Base-by-base conservation (phyloP, 2,888 invertebrate species). In the Aleiodes alternator region DNA sequence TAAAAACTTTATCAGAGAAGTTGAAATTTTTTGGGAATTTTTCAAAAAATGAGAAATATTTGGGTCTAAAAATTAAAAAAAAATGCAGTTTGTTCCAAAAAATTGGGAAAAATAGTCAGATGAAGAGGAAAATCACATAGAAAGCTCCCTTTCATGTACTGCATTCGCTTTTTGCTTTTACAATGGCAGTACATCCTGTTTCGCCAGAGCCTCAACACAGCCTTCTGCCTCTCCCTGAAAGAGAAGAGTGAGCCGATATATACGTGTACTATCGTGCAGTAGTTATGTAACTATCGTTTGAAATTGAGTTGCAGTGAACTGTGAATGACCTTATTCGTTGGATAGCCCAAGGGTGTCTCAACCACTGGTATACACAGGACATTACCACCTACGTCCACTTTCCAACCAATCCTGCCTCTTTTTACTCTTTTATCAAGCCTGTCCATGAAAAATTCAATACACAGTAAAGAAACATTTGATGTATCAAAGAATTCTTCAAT, bases 281-380 rank as follows among this genome's bases (percentile, higher is more conserved):
- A 77, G 78, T 80, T 82, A 79, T 80, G 81, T 81, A 84, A 83
- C 84, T 80, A 83, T 79, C 79, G 80, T 69, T 23, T 80, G 80
- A 83, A 84, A 85, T 84, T 83, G 84, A 83, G 82, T 84, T 84
- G 80, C 82, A 82, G 80, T 76, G 82, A 84, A 84, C 83, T 83
- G 83, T 80, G 78, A 82, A 85, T 82, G 84, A 84, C 83, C 81
- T 83, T 83, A 82, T 84, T 84, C 80, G 79, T 77, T 74, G 76
- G 34, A 51, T 61, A 56, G 59, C 59, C 59, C 59, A 34, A 59
- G 59, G 59, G 59, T 59, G 34, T 31, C 59, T 59, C 59, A 57
- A 31, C 59, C 59, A 59, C 34, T 34, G 59, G 59, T 59, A 59
- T 59, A 34, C 14, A 34, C 34, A 34, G 31, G 14, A 31, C 34